phyloP scores from a whole-genome alignment of 2,797 vertebrate species.

The Halcyon smyrnensis region DNA sequence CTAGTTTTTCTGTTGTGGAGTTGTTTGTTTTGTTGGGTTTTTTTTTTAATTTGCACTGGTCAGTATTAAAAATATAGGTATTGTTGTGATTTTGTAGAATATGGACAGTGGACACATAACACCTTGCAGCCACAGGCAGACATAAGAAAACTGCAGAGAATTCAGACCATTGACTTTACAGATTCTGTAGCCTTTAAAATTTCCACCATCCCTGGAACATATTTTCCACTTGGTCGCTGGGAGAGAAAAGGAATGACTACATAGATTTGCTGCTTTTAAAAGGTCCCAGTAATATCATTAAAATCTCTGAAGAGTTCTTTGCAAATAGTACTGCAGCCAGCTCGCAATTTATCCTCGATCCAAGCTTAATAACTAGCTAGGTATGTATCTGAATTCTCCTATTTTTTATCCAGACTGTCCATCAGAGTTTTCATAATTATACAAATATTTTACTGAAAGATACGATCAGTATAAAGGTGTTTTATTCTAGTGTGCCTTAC shows the following conservation, averaged over 20 bases:
- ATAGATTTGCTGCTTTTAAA: background rate
- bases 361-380: background rate
- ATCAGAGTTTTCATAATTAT: background rate
- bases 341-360: background rate
- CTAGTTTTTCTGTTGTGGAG: background rate
- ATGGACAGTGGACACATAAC: background rate
- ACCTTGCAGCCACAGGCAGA: fast-evolving
- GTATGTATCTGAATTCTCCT: fast-evolving
- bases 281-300: background rate
- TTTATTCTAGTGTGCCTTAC: background rate
- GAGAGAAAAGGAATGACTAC: background rate
- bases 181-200: background rate
- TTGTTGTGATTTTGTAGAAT: too few relatives aligned
- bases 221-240: background rate
- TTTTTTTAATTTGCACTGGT: background rate
- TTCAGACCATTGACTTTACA: background rate
- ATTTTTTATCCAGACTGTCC: background rate
- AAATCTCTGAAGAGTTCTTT: background rate
- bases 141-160: background rate
- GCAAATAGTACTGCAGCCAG: background rate
- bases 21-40: background rate
- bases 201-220: background rate
- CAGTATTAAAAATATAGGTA: too few relatives aligned
- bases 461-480: fast-evolving
- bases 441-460: background rate